These are phyloP conservation scores for Platycercus adscitus DNA, from an alignment of 2,113 vertebrate genomes.

Conservation along the genomic window DNA sequence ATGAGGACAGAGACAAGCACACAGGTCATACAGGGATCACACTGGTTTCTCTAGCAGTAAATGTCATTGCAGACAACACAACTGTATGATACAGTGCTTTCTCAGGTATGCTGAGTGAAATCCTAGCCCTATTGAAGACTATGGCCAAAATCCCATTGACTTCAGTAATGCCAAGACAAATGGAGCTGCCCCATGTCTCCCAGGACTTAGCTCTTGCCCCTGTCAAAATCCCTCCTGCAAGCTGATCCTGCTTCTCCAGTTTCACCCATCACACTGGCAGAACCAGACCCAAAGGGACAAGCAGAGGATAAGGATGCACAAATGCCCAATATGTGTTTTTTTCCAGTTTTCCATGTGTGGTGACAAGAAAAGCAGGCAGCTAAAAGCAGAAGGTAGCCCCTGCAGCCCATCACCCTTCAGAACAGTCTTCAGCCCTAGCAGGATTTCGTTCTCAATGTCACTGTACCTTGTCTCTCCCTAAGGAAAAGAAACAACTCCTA, in stretches of 20 bases:
- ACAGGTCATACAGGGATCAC: neutral
- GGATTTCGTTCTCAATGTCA: neutral
- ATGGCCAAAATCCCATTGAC: conserved; percentile 48
- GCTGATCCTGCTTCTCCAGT: neutral
- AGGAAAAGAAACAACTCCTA: neutral
- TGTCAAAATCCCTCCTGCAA: neutral
- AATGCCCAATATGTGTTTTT: neutral
- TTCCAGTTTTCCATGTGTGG: neutral
- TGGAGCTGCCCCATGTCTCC: neutral
- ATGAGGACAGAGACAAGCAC: neutral
- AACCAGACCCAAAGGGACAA: neutral
- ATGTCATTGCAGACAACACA: conserved; percentile 6
- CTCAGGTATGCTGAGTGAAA: neutral
- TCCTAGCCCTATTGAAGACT: neutral
- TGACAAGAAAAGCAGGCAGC: neutral
- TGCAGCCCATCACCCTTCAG: neutral
- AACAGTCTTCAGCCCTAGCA: neutral
- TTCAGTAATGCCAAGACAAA: conserved; percentile 23
- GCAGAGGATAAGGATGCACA: neutral
- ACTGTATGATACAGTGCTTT: neutral
- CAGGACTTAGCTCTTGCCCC: neutral
- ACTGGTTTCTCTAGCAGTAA: neutral
- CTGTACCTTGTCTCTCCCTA: neutral
- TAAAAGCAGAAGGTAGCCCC: neutral
- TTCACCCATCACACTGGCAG: conserved; percentile 2